A percentile compares a stretch with the other conserved stretches of the same genome.
Conservation (phyloP, 2,113 vertebrate species). For the Azemiops feae region DNA sequence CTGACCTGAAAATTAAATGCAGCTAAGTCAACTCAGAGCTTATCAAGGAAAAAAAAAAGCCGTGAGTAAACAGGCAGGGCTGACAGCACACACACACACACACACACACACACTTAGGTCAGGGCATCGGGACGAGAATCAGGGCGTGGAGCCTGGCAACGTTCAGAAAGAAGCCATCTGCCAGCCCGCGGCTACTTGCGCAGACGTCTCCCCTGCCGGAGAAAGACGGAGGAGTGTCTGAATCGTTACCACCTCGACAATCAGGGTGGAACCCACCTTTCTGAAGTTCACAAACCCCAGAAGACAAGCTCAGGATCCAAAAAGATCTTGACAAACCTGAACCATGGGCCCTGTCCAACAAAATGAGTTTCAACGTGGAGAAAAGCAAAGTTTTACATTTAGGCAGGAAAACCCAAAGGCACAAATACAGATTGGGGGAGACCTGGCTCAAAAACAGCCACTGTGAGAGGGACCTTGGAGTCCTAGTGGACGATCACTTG, state of each 20-base stretch:
- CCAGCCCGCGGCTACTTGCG: background rate
- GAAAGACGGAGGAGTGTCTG: too few relatives aligned
- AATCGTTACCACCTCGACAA: conserved; percentile 13
- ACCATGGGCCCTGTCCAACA: too few relatives aligned
- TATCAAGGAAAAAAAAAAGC: background rate
- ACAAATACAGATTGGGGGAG: too few relatives aligned
- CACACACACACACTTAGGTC: conserved; percentile 24
- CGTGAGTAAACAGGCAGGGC: conserved; percentile 12
- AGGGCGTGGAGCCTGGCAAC: conserved; percentile 14
- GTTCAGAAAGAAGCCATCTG: background rate
- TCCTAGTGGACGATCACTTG: too few relatives aligned
- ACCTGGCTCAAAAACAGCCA: too few relatives aligned
- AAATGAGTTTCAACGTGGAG: too few relatives aligned
- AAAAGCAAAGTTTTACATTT: too few relatives aligned
- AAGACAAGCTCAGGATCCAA: too few relatives aligned
- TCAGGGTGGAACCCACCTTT: conserved; percentile 1
- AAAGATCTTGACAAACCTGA: too few relatives aligned
- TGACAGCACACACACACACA: background rate
- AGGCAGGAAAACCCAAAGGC: too few relatives aligned
- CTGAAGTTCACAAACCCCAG: too few relatives aligned
- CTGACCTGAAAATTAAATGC: conserved; percentile 34
- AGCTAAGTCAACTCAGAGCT: conserved; percentile 7
- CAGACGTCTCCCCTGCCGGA: background rate
- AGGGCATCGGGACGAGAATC: background rate
- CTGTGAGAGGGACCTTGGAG: too few relatives aligned